phyloP scores from a whole-genome alignment of 2,113 vertebrate species.

The Rynchops niger region DNA sequence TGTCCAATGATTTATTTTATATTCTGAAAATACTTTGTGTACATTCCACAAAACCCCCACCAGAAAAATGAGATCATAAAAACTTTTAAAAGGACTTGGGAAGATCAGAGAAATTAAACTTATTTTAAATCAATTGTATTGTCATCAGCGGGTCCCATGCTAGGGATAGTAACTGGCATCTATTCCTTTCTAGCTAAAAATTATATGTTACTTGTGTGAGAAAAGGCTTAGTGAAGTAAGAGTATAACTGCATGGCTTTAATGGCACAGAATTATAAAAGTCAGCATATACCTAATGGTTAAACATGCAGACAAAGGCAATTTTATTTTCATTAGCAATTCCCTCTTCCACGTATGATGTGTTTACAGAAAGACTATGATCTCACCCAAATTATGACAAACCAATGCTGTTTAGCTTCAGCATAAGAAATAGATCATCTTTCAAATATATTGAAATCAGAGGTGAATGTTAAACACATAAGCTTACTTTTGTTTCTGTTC shows the following conservation, averaged over 20 bases:
- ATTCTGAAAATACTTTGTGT: neutral
- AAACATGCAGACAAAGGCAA: neutral
- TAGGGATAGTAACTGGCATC: neutral
- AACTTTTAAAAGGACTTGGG: neutral
- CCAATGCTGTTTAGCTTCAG: neutral
- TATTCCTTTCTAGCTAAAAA: neutral
- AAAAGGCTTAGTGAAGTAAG: neutral
- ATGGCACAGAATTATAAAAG: neutral
- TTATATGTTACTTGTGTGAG: rapidly evolving
- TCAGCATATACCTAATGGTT: neutral
- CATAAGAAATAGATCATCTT: neutral
- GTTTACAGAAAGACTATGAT: neutral
- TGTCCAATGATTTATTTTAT: neutral
- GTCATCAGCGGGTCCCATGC: neutral
- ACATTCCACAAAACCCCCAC: neutral
- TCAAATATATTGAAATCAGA: neutral
- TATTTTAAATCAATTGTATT: neutral
- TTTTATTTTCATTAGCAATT: neutral
- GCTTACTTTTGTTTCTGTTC: neutral
- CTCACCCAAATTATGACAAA: neutral
- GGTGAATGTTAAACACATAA: neutral
- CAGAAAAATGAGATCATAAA: neutral
- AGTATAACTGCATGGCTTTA: neutral
- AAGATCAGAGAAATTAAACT: neutral
- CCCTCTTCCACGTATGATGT: neutral